Evolutionary conservation across 2,888 invertebrate genomes (phyloP).

Genomic region (Anoplius nigerrimus): DNA sequence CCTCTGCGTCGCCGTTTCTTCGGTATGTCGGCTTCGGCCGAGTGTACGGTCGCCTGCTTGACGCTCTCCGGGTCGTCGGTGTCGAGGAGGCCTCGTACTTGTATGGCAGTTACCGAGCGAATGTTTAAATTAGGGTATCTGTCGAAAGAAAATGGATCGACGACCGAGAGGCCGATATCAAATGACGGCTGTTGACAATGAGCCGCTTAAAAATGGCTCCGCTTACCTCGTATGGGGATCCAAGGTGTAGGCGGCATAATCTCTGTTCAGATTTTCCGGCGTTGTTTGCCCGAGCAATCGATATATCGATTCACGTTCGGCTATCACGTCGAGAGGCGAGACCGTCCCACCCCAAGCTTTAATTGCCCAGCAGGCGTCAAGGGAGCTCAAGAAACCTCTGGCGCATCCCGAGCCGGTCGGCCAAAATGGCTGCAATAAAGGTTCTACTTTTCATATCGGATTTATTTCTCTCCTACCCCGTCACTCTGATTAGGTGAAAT

Average conservation of each 20-base stretch:
- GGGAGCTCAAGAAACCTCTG: conserved; percentile 94
- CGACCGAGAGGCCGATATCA: neutral
- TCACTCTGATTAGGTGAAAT: neutral
- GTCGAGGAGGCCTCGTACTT: conserved; percentile 84
- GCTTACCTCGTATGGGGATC: conserved; percentile 86
- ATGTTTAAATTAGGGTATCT: conserved; percentile 88
- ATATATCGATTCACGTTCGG: conserved; percentile 96
- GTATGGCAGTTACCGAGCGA: conserved; percentile 84
- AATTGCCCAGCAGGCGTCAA: conserved; percentile 98
- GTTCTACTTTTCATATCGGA: conserved; percentile 7
- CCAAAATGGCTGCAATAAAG: conserved; percentile 90
- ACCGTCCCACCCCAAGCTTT: conserved; percentile 85
- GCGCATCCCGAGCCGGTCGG: conserved; percentile 99
- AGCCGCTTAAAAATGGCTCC: neutral
- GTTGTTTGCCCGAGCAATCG: conserved; percentile 92
- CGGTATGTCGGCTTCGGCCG: conserved; percentile 77
- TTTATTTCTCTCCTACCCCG: neutral
- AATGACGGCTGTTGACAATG: neutral
- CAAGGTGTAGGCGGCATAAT: conserved; percentile 89
- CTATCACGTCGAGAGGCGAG: conserved; percentile 90
- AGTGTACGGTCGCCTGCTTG: conserved; percentile 76
- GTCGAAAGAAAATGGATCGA: neutral
- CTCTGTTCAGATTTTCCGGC: conserved; percentile 95
- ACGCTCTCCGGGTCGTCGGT: conserved; percentile 82
- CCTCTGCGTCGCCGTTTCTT: conserved; percentile 82